phyloP scores from a whole-genome alignment of 2,797 vertebrate species.

The Chiroxiphia lanceolata region DNA sequence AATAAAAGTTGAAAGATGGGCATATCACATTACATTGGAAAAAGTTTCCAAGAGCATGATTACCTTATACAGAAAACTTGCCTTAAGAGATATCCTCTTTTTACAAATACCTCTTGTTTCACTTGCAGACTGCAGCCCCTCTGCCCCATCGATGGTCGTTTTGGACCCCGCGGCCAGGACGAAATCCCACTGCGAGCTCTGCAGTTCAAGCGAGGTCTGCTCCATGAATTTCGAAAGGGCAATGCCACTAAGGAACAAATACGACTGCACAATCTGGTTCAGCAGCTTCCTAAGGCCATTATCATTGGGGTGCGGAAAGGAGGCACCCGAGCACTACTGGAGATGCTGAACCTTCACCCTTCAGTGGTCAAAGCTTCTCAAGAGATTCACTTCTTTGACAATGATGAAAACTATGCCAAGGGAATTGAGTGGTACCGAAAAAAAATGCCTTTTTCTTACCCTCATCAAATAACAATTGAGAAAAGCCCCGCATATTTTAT shows the following conservation, averaged over 20 bases:
- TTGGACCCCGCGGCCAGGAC: constrained; percentile 75
- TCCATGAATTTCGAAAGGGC: constrained; percentile 87
- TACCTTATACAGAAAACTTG: neutral
- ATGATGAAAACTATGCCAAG: constrained; percentile 91
- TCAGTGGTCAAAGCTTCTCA: constrained; percentile 96
- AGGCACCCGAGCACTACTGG: constrained; percentile 91
- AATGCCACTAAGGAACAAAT: constrained; percentile 89
- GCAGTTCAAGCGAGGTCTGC: constrained; percentile 87
- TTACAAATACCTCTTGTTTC: neutral
- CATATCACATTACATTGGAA: neutral
- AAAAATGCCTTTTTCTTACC: constrained; percentile 97
- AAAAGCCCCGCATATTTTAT: constrained; percentile 97
- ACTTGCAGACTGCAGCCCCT: constrained; percentile 88
- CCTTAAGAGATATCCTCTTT: neutral
- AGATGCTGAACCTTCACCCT: constrained; percentile 95
- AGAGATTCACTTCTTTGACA: constrained; percentile 98
- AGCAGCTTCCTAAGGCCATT: constrained; percentile 93
- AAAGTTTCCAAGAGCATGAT: neutral
- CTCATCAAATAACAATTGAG: constrained; percentile 95
- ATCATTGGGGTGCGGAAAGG: constrained; percentile 96
- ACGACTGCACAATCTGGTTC: constrained; percentile 87
- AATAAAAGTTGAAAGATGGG: constrained; percentile 11
- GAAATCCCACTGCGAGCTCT: constrained; percentile 86
- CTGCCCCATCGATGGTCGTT: constrained; percentile 86
- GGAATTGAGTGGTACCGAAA: constrained; percentile 94